These are phyloP conservation scores for Casuarius casuarius DNA, from an alignment of 2,113 vertebrate genomes.

Conservation along the genomic window DNA sequence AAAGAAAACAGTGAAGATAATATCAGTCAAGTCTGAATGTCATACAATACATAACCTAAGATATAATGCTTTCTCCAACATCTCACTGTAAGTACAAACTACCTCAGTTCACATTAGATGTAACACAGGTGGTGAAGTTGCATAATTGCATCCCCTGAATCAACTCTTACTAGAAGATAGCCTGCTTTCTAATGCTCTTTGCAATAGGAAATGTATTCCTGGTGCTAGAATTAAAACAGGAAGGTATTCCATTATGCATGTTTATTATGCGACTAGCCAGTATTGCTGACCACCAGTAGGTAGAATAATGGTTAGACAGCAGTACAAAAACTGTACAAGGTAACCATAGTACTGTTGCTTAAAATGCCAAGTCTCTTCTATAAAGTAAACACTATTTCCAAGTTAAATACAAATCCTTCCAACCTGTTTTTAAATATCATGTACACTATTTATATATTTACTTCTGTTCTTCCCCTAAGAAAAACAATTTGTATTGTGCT, in stretches of 20 bases:
- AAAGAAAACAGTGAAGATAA: background rate
- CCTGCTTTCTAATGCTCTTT: background rate
- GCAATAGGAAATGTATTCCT: background rate
- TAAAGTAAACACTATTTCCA: slow-evolving; percentile 1
- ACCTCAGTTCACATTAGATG: background rate
- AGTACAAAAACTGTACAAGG: background rate
- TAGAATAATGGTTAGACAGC: background rate
- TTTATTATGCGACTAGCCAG: background rate
- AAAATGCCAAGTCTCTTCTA: background rate
- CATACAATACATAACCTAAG: background rate
- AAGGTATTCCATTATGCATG: background rate
- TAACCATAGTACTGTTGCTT: background rate
- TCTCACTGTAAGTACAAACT: background rate
- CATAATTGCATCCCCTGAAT: background rate
- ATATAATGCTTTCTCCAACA: background rate
- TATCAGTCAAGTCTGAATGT: background rate
- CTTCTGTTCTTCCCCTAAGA: background rate
- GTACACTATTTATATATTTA: background rate
- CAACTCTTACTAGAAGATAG: background rate
- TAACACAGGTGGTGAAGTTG: background rate
- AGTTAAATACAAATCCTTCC: slow-evolving; percentile 14
- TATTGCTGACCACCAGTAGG: background rate
- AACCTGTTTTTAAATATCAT: background rate
- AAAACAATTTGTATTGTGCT: slow-evolving; percentile 64
- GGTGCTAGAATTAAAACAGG: background rate